Evolutionary conservation across 2,113 vertebrate genomes (phyloP).

Genomic region (Brachirus orientalis): DNA sequence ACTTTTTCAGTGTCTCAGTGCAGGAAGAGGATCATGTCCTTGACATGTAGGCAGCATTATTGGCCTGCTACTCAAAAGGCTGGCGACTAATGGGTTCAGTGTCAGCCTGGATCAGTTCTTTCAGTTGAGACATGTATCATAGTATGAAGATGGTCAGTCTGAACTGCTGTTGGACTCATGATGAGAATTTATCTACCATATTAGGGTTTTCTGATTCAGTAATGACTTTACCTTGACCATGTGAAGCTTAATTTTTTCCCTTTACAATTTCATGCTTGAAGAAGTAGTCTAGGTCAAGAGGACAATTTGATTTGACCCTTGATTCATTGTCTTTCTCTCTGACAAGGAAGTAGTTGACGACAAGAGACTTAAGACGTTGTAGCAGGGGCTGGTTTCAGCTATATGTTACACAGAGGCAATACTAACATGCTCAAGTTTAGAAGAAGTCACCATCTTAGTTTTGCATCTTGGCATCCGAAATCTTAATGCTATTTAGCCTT

Average conservation of each 20-base stretch:
- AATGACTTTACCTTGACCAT: neutral
- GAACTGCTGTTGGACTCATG: conserved; percentile 3
- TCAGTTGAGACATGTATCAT: conserved; percentile 26
- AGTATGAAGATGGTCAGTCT: conserved; percentile 4
- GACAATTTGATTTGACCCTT: conserved; percentile 1
- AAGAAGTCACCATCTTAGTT: neutral
- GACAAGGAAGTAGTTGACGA: neutral
- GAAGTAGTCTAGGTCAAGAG: neutral
- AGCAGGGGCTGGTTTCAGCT: neutral
- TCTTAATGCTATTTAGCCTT: neutral
- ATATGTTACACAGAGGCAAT: neutral
- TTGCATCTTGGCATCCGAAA: neutral
- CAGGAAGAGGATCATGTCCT: conserved; percentile 8
- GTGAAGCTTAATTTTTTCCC: neutral
- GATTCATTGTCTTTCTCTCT: neutral
- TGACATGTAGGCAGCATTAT: conserved; percentile 29
- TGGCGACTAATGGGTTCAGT: conserved; percentile 27
- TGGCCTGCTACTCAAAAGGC: conserved; percentile 7
- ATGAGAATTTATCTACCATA: conserved; percentile 5
- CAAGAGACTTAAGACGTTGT: neutral
- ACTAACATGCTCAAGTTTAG: neutral
- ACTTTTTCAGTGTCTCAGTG: conserved; percentile 5
- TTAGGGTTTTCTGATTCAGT: conserved; percentile 12
- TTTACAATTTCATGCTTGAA: neutral
- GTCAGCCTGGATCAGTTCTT: conserved; percentile 7